Evolutionary conservation across 2,113 vertebrate genomes (phyloP).

Genomic region (Lagopus leucura): DNA sequence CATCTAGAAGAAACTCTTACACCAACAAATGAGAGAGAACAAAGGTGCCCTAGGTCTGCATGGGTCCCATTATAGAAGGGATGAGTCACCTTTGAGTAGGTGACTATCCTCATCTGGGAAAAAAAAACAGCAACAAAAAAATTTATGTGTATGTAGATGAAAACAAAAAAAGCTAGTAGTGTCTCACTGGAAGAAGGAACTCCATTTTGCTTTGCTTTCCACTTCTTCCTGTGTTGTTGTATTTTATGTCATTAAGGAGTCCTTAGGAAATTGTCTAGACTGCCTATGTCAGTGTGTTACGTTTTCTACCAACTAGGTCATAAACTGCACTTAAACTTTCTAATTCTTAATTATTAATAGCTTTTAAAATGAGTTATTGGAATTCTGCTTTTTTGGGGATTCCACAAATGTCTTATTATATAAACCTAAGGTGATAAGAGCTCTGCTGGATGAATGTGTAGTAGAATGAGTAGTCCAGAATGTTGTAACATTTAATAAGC

Average conservation of each 20-base stretch:
- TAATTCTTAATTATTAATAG: conserved; percentile 1
- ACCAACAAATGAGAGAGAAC: neutral
- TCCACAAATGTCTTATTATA: neutral
- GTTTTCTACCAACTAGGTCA: neutral
- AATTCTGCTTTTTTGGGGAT: neutral
- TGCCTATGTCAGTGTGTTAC: neutral
- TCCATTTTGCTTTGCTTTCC: neutral
- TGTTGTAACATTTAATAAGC: conserved; percentile 65
- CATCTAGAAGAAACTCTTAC: neutral
- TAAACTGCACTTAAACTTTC: neutral
- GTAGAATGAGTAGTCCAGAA: neutral
- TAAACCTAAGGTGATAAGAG: neutral
- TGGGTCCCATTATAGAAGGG: neutral
- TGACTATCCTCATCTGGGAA: neutral
- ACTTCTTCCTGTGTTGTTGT: neutral
- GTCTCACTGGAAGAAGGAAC: neutral
- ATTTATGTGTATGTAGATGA: neutral
- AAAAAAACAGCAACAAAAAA: neutral
- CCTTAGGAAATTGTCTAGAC: neutral
- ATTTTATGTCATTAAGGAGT: neutral
- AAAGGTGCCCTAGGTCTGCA: neutral
- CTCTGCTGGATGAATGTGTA: neutral
- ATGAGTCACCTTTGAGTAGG: neutral
- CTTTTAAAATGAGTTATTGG: neutral
- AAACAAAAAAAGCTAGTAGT: neutral